Percentiles rank a stretch among this genome's conserved stretches.
These are phyloP conservation scores for Eulithis testata DNA, from an alignment of 2,888 invertebrate species.

Conservation along the genomic window DNA sequence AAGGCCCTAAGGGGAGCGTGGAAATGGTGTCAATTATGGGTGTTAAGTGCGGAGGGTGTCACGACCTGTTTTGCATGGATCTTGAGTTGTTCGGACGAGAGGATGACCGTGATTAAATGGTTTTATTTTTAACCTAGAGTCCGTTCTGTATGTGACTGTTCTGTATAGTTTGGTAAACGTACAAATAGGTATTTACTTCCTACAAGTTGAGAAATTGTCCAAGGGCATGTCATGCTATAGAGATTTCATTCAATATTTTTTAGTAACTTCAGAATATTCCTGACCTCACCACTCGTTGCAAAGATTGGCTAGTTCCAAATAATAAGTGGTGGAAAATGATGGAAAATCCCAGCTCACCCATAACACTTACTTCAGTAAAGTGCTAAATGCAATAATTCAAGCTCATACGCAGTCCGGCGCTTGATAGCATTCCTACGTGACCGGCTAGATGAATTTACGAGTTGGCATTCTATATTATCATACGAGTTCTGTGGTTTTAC, in stretches of 20 bases:
- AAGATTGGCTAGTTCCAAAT: neutral
- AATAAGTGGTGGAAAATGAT: neutral
- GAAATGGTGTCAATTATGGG: constrained; percentile 83
- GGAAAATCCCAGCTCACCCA: constrained; percentile 11
- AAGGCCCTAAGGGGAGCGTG: constrained; percentile 76
- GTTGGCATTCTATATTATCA: neutral
- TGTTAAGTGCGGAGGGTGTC: constrained; percentile 71
- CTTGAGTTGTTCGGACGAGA: constrained; percentile 39
- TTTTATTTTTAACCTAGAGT: constrained; percentile 20
- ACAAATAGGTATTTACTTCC: no score
- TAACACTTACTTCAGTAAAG: constrained; percentile 33
- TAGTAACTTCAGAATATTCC: neutral
- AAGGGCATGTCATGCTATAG: no score
- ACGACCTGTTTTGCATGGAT: constrained; percentile 50
- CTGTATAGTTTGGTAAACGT: no score
- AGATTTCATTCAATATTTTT: no score
- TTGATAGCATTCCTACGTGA: constrained; percentile 25
- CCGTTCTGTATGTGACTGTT: neutral
- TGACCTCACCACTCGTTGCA: neutral
- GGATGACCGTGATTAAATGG: constrained; percentile 30
- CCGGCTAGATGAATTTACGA: neutral
- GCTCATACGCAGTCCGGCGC: constrained; percentile 16
- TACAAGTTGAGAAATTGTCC: no score
- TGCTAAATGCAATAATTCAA: constrained; percentile 34
- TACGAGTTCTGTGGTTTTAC: no score